phyloP scores from a whole-genome alignment of 1,140 invertebrate species.

The Brachionus rubens region DNA sequence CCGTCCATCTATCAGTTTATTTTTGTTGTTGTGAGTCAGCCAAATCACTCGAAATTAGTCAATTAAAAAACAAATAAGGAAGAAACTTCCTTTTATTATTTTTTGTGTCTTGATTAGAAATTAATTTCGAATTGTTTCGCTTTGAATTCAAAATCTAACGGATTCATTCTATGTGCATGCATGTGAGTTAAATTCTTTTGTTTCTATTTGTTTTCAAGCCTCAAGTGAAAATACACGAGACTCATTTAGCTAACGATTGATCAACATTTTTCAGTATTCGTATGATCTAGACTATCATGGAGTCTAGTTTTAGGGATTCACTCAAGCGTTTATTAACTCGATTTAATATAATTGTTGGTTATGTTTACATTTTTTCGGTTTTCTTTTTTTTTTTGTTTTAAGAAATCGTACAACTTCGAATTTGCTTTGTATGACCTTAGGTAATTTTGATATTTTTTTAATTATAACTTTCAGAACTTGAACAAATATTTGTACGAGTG shows the following conservation, averaged over 20 bases:
- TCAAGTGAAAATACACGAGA: too few relatives aligned
- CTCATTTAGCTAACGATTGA: too few relatives aligned
- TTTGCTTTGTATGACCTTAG: slow-evolving; percentile 14
- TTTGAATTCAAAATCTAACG: background rate
- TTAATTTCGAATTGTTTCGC: slow-evolving; percentile 3
- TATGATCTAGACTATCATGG: too few relatives aligned
- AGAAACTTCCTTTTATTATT: too few relatives aligned
- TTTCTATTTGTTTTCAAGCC: too few relatives aligned
- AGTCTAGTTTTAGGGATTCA: background rate
- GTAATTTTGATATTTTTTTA: slow-evolving; percentile 2
- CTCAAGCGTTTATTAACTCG: background rate
- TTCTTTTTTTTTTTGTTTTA: background rate
- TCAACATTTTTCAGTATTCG: too few relatives aligned
- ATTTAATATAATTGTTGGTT: background rate
- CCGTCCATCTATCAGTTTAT: background rate
- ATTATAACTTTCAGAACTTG: background rate
- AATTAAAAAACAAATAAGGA: too few relatives aligned
- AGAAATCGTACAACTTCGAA: background rate
- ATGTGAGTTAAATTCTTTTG: too few relatives aligned
- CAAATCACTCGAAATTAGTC: too few relatives aligned
- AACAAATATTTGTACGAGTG: slow-evolving; percentile 1
- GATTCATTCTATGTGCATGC: slow-evolving; percentile 8
- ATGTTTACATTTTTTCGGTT: background rate
- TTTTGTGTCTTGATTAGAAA: background rate
- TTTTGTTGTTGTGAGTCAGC: background rate